A percentile compares a stretch with the other conserved stretches of the same genome.
Evolutionary conservation across 2,797 vertebrate species (phyloP).

Genomic region (Philypnodon macrostomus): DNA sequence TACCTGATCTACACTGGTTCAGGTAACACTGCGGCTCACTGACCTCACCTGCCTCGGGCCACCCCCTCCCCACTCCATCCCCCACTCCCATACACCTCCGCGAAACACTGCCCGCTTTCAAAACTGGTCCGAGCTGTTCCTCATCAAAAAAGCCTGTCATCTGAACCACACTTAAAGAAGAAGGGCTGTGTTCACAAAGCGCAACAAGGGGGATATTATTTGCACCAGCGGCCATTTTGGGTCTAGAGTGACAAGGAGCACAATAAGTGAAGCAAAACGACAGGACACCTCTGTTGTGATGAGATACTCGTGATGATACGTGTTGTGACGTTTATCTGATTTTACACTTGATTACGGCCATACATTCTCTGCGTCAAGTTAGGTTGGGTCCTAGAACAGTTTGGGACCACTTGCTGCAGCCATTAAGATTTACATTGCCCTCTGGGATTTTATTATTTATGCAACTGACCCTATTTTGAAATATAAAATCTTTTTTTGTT

Average conservation of each 20-base stretch:
- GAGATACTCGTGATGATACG: slow-evolving; percentile 25
- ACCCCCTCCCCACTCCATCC: slow-evolving; percentile 45
- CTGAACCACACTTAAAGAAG: slow-evolving; percentile 56
- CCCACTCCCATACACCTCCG: slow-evolving; percentile 38
- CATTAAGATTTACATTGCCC: not conserved
- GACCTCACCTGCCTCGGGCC: slow-evolving; percentile 48
- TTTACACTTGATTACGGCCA: too few species aligned
- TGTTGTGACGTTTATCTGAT: slow-evolving; percentile 53
- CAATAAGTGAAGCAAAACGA: slow-evolving; percentile 45
- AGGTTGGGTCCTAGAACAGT: too few species aligned
- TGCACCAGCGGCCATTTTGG: slow-evolving; percentile 45
- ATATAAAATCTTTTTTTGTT: slow-evolving; percentile 15
- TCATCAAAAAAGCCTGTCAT: slow-evolving; percentile 61
- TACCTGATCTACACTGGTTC: slow-evolving; percentile 53
- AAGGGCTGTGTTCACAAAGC: slow-evolving; percentile 37
- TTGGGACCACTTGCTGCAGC: too few species aligned
- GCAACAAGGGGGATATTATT: slow-evolving; percentile 49
- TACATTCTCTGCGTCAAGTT: too few species aligned
- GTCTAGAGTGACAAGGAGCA: slow-evolving; percentile 46
- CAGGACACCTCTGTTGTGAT: slow-evolving; percentile 43
- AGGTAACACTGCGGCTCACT: slow-evolving; percentile 49
- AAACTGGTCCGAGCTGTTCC: slow-evolving; percentile 70
- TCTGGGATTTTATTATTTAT: not conserved
- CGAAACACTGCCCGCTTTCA: slow-evolving; percentile 49
- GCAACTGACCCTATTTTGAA: slow-evolving; percentile 5